Base-by-base conservation (phyloP, 2,797 vertebrate genomes). In the Microctenopoma steveboyesi region DNA sequence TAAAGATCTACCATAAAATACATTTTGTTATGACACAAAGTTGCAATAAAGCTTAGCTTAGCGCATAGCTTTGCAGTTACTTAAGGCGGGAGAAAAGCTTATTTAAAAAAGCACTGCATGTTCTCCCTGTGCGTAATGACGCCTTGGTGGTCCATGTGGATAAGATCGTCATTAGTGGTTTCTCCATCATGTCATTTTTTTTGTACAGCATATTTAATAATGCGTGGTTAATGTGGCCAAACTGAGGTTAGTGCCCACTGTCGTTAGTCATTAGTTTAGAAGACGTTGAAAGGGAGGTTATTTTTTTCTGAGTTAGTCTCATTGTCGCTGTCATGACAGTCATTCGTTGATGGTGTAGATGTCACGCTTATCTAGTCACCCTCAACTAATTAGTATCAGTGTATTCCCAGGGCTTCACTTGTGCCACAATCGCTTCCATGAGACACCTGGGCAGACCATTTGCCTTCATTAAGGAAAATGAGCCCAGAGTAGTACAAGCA, bases 111-210 rank as follows among this genome's bases (percentile, higher is more conserved):
- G 5, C 22, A 56, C 53, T 25, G 53, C 48, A 65, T 85, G 75
- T 73, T 72, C 51, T 73, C 64, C 54, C 61, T 1, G 66, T 74
- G 82, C 56, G 72, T 76, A 77, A 86, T 76, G 66, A 64, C 64
- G 64, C 69, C 37, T 48, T 67, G 86, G 86, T 88, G 90, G 84
- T 91, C 84, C 84, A 83, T 87, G 78, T 85, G 83, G 79, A 70
- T 62, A 12, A 50, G 27, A 55, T 82, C 70, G 48, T 67, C 79
- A 78, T 89, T 52, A 85, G 63, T 63, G 50, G 56, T 76, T 72
- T 77, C 54, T 75, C 61, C 70, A 52, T 75, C 62, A 22, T 75
- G 69, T 61, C 27, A 51, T 47, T 55, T 69, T 45, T 61, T 58
- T 16, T 62, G 40, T 45, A 50, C 56, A 30, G 43, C 30, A 78